Evolutionary conservation across 2,113 vertebrate species (phyloP).

Genomic region (Poicephalus gulielmi): DNA sequence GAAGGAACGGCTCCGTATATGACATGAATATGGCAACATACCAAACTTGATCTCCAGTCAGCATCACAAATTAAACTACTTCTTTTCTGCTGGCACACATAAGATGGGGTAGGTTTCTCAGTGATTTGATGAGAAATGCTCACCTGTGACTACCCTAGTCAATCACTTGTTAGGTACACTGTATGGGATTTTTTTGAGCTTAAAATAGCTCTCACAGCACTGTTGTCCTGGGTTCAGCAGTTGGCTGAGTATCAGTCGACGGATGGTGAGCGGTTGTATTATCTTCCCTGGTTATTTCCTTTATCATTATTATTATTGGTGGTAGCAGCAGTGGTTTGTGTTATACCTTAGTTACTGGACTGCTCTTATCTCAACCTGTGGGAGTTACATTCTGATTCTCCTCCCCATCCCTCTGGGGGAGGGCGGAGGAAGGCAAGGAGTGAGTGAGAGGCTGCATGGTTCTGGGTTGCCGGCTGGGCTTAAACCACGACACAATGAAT

Average conservation of each 20-base stretch:
- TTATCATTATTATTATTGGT: too few relatives aligned
- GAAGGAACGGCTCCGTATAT: not conserved
- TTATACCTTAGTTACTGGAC: too few relatives aligned
- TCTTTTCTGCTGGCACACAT: not conserved
- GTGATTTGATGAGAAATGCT: not conserved
- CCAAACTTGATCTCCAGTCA: not conserved
- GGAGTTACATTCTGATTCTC: too few relatives aligned
- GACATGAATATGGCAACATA: not conserved
- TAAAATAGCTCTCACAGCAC: not conserved
- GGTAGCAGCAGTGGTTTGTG: too few relatives aligned
- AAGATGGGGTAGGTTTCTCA: not conserved
- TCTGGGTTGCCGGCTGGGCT: too few relatives aligned
- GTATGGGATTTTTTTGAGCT: not conserved
- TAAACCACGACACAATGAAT: not conserved
- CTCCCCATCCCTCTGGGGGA: too few relatives aligned
- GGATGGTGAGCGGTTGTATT: too few relatives aligned
- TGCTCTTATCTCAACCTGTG: too few relatives aligned
- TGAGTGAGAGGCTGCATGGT: accelerated
- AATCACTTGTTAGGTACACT: not conserved
- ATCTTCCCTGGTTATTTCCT: too few relatives aligned
- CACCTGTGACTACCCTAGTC: not conserved
- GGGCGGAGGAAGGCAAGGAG: too few relatives aligned
- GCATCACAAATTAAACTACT: not conserved
- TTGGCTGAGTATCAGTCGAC: too few relatives aligned
- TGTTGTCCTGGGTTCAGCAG: too few relatives aligned